Percentiles rank a stretch among this genome's conserved stretches.
phyloP scores from a whole-genome alignment of 2,888 invertebrate genomes.

The Lydus trimaculatus region DNA sequence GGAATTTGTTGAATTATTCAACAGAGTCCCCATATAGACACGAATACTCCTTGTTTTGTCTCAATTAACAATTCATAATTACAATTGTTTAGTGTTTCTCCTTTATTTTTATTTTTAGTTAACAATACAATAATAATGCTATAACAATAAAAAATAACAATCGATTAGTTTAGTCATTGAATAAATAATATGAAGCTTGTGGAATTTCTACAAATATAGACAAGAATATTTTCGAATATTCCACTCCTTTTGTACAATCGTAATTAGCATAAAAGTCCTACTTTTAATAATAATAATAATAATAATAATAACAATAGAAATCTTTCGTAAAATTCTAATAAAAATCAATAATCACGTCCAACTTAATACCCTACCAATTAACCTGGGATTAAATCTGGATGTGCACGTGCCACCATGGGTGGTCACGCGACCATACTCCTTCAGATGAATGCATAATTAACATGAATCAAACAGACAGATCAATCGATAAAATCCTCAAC shows the following conservation, averaged over 20 bases:
- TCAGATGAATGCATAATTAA: constrained; percentile 41
- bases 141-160: constrained; percentile 10
- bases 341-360: not conserved
- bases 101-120: not conserved
- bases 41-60: not conserved
- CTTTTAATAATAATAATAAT: not conserved
- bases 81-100: constrained; percentile 3
- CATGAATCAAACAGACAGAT: constrained; percentile 20
- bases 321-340: not conserved
- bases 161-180: constrained; percentile 5
- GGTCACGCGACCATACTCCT: constrained; percentile 52
- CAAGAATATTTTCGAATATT: not conserved
- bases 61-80: constrained; percentile 7
- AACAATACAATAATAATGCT: not conserved
- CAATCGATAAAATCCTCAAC: constrained; percentile 4
- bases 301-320: not conserved
- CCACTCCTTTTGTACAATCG: not conserved
- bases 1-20: constrained; percentile 11
- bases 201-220: not conserved
- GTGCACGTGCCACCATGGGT: constrained; percentile 53
- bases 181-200: not conserved
- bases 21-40: not conserved
- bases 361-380: constrained; percentile 48
- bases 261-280: not conserved
- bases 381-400: constrained; percentile 54